Evolutionary conservation across 2,797 vertebrate genomes (phyloP).

Genomic region (Eurystomus glaucurus): DNA sequence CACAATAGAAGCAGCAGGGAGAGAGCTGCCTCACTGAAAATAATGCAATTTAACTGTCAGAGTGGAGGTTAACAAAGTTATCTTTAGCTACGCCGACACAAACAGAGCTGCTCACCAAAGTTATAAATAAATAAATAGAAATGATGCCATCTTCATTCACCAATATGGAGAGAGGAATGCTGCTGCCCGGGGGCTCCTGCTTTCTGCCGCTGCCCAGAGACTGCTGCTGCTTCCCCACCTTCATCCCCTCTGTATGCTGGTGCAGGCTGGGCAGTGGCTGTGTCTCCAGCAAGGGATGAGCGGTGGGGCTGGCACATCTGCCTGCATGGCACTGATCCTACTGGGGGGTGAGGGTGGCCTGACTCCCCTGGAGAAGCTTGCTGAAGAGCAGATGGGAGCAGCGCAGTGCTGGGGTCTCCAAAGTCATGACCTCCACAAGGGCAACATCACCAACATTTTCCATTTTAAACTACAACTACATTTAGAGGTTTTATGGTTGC

Average conservation of each 20-base stretch:
- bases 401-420: neutral
- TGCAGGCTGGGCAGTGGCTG: neutral
- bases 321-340: fast-evolving
- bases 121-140: neutral
- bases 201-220: neutral
- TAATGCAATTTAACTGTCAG: slow-evolving; percentile 23
- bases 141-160: neutral
- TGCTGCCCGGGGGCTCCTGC: neutral
- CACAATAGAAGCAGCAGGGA: neutral
- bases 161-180: neutral
- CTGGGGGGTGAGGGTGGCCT: fast-evolving
- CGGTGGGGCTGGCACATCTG: fast-evolving
- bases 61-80: neutral
- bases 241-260: fast-evolving
- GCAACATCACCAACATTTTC: neutral
- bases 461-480: slow-evolving; percentile 18
- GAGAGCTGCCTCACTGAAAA: slow-evolving; percentile 51
- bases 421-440: neutral
- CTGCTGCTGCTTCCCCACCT: neutral
- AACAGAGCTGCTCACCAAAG: neutral
- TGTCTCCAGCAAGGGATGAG: neutral
- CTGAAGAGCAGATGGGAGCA: fast-evolving
- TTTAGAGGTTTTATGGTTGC: slow-evolving; percentile 17
- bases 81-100: neutral
- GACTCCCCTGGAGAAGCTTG: fast-evolving